phyloP scores from a whole-genome alignment of 2,113 vertebrate genomes.

The Cervus canadensis region DNA sequence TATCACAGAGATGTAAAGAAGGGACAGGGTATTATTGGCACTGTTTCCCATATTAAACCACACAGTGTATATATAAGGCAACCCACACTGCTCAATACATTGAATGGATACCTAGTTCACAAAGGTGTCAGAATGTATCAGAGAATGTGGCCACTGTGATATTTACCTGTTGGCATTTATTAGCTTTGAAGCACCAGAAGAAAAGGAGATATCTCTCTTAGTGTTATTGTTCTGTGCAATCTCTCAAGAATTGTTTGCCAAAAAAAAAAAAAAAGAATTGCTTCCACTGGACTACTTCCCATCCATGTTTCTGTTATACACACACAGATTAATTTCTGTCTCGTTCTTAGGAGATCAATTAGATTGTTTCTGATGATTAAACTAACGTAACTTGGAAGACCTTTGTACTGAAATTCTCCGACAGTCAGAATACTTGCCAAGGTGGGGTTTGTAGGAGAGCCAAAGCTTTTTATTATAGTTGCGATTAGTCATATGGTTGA shows the following conservation, averaged over 20 bases:
- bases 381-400: constrained; percentile 53
- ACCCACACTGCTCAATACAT: background rate
- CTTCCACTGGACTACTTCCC: background rate
- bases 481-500: background rate
- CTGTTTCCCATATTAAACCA: background rate
- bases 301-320: background rate
- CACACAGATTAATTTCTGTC: constrained; percentile 28
- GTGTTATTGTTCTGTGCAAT: background rate
- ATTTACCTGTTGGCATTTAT: constrained; percentile 30
- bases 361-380: constrained; percentile 60
- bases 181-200: background rate
- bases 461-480: constrained; percentile 41
- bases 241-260: background rate
- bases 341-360: background rate
- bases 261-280: background rate
- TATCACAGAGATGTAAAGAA: background rate
- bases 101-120: background rate
- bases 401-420: constrained; percentile 55
- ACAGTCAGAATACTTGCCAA: constrained; percentile 24
- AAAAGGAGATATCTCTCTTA: background rate
- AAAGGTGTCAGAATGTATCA: constrained; percentile 36
- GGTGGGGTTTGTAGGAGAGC: background rate
- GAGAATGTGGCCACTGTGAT: background rate
- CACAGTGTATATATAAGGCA: background rate
- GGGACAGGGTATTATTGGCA: background rate